Conservation (phyloP, 2,888 invertebrate genomes). For the Tetragonisca angustula region DNA sequence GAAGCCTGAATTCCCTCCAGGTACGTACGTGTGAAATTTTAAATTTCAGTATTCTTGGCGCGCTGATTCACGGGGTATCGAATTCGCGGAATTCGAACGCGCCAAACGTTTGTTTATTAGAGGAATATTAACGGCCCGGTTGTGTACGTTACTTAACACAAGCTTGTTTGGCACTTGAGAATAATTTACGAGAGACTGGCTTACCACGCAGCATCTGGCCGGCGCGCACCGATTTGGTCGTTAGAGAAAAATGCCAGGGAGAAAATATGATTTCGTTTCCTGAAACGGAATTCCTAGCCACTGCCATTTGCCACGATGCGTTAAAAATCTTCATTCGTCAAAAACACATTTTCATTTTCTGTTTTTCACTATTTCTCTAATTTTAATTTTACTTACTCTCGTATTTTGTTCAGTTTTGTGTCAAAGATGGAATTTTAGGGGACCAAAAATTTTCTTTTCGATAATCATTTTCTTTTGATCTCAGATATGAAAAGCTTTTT, state of each 20-base stretch:
- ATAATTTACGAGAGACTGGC: conserved; percentile 56
- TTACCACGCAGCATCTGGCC: conserved; percentile 51
- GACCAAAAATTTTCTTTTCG: too few species aligned
- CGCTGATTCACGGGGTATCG: conserved; percentile 48
- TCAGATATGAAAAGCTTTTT: too few species aligned
- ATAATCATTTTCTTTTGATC: too few species aligned
- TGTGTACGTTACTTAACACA: conserved; percentile 56
- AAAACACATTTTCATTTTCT: not conserved
- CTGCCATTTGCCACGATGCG: not conserved
- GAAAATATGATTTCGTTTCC: conserved; percentile 33
- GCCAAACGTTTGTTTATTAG: conserved; percentile 48
- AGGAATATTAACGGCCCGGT: conserved; percentile 47
- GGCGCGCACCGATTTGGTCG: conserved; percentile 25
- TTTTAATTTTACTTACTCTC: too few species aligned
- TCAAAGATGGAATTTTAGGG: too few species aligned
- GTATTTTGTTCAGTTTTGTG: too few species aligned
- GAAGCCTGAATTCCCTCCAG: not conserved
- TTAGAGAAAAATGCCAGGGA: conserved; percentile 39
- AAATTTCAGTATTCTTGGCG: conserved; percentile 45
- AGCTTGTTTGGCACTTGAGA: conserved; percentile 58
- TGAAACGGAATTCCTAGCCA: conserved; percentile 13
- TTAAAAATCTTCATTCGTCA: not conserved
- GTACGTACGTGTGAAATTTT: conserved; percentile 28
- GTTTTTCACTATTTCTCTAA: accelerated
- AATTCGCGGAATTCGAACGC: conserved; percentile 54